Evolutionary conservation across 2,113 vertebrate genomes (phyloP).

Genomic region (Xiphophorus couchianus): DNA sequence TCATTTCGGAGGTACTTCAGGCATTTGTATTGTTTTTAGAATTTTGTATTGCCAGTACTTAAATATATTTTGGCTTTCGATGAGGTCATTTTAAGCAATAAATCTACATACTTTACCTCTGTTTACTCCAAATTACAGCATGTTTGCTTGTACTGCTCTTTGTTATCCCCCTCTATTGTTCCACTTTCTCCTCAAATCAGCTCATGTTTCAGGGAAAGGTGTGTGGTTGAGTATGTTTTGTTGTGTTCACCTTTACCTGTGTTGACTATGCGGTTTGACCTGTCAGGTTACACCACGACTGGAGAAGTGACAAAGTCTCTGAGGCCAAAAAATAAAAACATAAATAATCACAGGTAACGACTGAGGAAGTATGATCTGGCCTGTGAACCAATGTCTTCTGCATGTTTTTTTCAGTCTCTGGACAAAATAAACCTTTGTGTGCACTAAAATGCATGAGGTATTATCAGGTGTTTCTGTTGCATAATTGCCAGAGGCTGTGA

Average conservation of each 20-base stretch:
- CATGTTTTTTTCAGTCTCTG: constrained; percentile 8
- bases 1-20: too few species aligned
- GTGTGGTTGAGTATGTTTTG: not conserved
- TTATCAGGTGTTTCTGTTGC: constrained; percentile 21
- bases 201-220: constrained; percentile 23
- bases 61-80: too few species aligned
- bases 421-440: constrained; percentile 31
- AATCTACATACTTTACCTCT: not conserved
- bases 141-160: not conserved
- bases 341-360: not conserved
- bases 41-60: too few species aligned
- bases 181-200: not conserved
- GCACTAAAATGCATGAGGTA: not conserved
- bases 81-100: too few species aligned
- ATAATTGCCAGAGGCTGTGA: constrained; percentile 37
- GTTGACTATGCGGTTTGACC: constrained; percentile 41
- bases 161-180: constrained; percentile 9
- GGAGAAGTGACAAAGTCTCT: constrained; percentile 13
- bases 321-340: constrained; percentile 33
- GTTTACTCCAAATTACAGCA: not conserved
- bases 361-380: constrained; percentile 6
- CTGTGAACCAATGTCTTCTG: constrained; percentile 18
- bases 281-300: constrained; percentile 72
- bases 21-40: too few species aligned
- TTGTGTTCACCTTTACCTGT: constrained; percentile 1